Evolutionary conservation across 1,140 invertebrate genomes (phyloP).

Genomic region (Drosophila carrolli): DNA sequence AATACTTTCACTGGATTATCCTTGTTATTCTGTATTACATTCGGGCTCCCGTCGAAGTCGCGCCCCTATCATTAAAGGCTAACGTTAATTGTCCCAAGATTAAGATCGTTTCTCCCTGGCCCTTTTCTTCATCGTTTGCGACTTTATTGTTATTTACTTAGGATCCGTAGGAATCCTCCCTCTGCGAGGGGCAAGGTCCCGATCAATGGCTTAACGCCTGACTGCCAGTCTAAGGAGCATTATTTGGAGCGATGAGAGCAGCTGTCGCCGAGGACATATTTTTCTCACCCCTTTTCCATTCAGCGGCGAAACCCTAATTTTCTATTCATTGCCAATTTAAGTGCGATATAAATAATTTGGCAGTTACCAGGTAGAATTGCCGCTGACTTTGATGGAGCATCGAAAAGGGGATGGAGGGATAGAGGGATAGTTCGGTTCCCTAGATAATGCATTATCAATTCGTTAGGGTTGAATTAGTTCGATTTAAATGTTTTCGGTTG

Average conservation of each 20-base stretch:
- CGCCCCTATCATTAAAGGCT: conserved; percentile 69
- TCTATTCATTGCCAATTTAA: conserved; percentile 82
- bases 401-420: conserved; percentile 34
- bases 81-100: conserved; percentile 72
- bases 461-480: conserved; percentile 74
- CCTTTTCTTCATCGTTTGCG: conserved; percentile 15
- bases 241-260: conserved; percentile 61
- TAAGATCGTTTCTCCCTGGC: conserved; percentile 58
- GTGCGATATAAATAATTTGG: conserved; percentile 81
- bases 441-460: conserved; percentile 74
- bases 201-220: conserved; percentile 71
- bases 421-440: conserved; percentile 15
- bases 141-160: conserved; percentile 72
- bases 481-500: conserved; percentile 53
- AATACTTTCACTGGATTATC: conserved; percentile 61
- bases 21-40: conserved; percentile 51
- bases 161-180: conserved; percentile 34
- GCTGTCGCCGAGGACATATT: conserved; percentile 62
- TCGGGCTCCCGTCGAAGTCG: conserved; percentile 2
- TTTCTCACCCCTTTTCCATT: conserved; percentile 53
- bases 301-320: conserved; percentile 45
- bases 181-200: conserved; percentile 8
- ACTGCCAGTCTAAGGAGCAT: conserved; percentile 46
- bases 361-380: conserved; percentile 64
- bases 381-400: conserved; percentile 73